Evolutionary conservation across 2,888 invertebrate genomes (phyloP), one percentile per base, ranked within the genome.

Genomic region (Lasioglossum calceatum): DNA sequence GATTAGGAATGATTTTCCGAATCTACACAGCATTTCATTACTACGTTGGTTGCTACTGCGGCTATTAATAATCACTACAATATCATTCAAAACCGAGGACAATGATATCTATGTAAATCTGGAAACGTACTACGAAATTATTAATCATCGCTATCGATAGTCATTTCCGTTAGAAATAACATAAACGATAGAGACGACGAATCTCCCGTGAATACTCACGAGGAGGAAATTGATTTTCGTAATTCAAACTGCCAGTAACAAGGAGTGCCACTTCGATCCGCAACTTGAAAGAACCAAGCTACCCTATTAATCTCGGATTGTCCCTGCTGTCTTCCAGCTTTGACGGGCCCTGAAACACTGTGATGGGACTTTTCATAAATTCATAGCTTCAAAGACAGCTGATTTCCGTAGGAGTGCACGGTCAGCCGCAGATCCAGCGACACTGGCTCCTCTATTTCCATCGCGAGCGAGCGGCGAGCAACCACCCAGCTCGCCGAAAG

Each of bases 401-500:
- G 0, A 23, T 70, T 39, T 36, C 23, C 39, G 32, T 32, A 36
- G 10, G 19, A 19, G 39, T 23, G 1, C 70, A 23, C 23, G 8
- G 70, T 1, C 10, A 23, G 10, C 23, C 19, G 39, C 23, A 12
- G 23, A 70, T 12, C 4, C 19, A 70, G 12, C 39, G 67, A 70
- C 70, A 23, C 70, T 1, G 70, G n/a, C n/a, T 70, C 23, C 70
- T 39, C 70, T 70, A 73, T 32, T 73, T 73, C 32, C 50, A 73
- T 73, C 73, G 10, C 72, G 12, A 27, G 44, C 67, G 36, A 67
- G n/a, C 47, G 47, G 58, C n/a, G 10, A n/a, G 39, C 71, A 36
- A 71, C 71, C 71, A 71, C 71, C 71, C 71, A 71, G 42, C 71
- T 58, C 42, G 47, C 42, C 44, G 36, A 78, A 58, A 61, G 72